These are phyloP conservation scores for Nomada hirtipes DNA, from an alignment of 2,888 invertebrate genomes.

Conservation along the genomic window DNA sequence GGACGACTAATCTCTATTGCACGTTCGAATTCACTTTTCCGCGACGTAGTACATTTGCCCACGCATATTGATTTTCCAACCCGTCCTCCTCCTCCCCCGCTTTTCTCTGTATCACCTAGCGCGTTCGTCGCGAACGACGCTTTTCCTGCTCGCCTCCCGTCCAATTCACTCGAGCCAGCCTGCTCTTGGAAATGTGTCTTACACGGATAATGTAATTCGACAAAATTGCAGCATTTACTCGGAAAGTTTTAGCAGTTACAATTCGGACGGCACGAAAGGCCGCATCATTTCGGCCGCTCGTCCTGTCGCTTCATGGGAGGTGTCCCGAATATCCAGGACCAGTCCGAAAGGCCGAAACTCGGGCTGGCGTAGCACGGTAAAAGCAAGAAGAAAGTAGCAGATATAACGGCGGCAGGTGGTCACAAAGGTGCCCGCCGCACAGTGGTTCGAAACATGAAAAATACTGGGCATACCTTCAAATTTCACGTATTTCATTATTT, in stretches of 20 bases:
- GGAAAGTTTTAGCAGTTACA: background rate
- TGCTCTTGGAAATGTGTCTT: background rate
- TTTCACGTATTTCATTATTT: too few species aligned
- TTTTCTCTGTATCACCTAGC: conserved; percentile 16
- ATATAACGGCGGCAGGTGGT: conserved; percentile 35
- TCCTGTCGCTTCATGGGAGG: background rate
- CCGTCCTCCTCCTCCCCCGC: background rate
- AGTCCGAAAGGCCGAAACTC: conserved; percentile 22
- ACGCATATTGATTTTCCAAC: conserved; percentile 41
- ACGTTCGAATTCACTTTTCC: background rate
- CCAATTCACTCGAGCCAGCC: conserved; percentile 46
- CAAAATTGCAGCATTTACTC: background rate
- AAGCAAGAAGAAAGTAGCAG: conserved; percentile 33
- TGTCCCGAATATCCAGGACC: conserved; percentile 8
- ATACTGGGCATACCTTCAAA: too few species aligned
- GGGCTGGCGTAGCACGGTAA: background rate
- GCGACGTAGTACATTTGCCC: background rate
- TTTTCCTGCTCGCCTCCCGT: conserved; percentile 15
- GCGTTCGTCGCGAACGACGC: conserved; percentile 6
- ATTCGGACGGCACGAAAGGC: too few species aligned
- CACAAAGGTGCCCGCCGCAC: conserved; percentile 10
- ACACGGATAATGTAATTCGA: too few species aligned
- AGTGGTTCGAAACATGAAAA: too few species aligned
- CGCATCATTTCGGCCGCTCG: background rate
- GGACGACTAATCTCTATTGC: conserved; percentile 46